Evolutionary conservation across 1,140 invertebrate species (phyloP), one percentile per base, ranked within the genome.

Genomic region (Drosophila murphyi): DNA sequence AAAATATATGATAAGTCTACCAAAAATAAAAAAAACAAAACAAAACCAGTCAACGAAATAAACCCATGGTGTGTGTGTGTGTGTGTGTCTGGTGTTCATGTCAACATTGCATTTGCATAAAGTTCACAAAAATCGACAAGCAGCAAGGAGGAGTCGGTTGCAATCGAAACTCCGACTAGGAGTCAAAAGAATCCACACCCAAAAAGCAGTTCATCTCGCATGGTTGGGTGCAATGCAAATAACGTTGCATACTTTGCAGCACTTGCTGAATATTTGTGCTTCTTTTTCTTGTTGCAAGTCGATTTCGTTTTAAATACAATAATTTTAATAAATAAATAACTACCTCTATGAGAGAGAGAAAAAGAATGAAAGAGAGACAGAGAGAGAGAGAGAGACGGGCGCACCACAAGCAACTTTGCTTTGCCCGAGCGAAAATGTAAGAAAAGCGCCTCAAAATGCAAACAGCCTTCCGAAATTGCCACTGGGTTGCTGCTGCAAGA

Each of bases 251-350:
- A 80, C 72, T 61, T 80, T 76, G 56, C 48, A 55, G 68, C 65
- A 56, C 61, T 35, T 12, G 60, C 39, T 20, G 56, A 63, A 62
- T 45, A 60, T 43, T 56, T 67, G 59, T 52, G 68, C 61, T 61
- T 57, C 29, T 71, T 47, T 39, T 39, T 45, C n/a, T 56, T 8
- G 2, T 41, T 54, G 7, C 37, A 12, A 51, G 39, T 56, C 48
- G 74, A 83, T 60, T 76, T 64, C 74, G 81, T 81, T 85, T 89
- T 89, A 89, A 89, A 89, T 79, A 85, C 78, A 89, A 89, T 85
- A 20, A 20, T 90, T 89, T 80, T 76, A 71, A 78, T 90, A 87
- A 88, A 82, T 81, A 90, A 90, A 90, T 90, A 90, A 90, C 80
- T 83, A 86, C 74, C 74, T 74, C 74, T 77, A 71, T 72, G 60